Evolutionary conservation across 2,113 vertebrate genomes (phyloP).

Genomic region (Rhizomys pruinosus): DNA sequence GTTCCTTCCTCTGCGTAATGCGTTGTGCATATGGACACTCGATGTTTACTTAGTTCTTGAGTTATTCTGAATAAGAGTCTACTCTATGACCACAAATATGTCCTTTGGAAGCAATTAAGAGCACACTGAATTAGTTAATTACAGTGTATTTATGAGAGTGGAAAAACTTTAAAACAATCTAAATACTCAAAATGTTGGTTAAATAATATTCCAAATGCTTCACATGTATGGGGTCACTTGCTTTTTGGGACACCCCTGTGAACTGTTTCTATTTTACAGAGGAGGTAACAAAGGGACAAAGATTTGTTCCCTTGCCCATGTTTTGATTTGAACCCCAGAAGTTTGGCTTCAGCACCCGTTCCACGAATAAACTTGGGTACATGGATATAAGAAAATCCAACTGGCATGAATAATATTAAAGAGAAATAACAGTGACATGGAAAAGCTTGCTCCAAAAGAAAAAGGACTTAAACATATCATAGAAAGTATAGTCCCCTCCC

Average conservation of each 20-base stretch:
- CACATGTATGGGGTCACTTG: neutral
- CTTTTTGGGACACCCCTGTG: neutral
- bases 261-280: neutral
- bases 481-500: neutral
- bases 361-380: neutral
- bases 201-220: constrained; percentile 17
- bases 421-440: neutral
- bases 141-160: neutral
- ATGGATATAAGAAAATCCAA: neutral
- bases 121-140: constrained; percentile 53
- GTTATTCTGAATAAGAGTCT: constrained; percentile 71
- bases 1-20: neutral
- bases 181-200: constrained; percentile 36
- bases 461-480: constrained; percentile 24
- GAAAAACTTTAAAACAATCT: constrained; percentile 48
- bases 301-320: neutral
- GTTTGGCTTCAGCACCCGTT: neutral
- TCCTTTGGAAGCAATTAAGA: constrained; percentile 64
- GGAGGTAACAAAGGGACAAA: neutral
- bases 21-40: constrained; percentile 9
- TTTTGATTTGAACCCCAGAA: neutral
- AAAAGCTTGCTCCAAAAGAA: neutral
- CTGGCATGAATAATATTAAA: neutral
- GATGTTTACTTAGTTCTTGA: constrained; percentile 39
- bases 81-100: constrained; percentile 61